Evolutionary conservation across 2,113 vertebrate genomes (phyloP).

Genomic region (Patagioenas fasciata): DNA sequence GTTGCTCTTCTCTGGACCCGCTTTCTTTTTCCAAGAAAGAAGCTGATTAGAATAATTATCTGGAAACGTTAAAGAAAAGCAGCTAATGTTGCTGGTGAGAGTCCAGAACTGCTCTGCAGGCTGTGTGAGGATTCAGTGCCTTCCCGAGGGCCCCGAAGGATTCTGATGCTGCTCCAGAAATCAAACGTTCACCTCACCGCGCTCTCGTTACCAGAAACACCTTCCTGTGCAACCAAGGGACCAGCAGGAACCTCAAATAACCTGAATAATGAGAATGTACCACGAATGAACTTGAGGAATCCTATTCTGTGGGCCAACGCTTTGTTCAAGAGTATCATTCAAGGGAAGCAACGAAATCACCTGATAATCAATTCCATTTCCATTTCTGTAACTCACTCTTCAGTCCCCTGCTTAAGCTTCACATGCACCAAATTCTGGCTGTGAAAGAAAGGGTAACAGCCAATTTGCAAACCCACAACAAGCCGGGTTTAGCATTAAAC

Average conservation of each 20-base stretch:
- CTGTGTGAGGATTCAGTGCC: neutral
- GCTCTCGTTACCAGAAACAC: neutral
- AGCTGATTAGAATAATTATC: neutral
- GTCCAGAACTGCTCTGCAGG: accelerated
- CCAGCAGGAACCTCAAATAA: neutral
- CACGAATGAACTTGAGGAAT: accelerated
- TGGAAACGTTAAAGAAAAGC: neutral
- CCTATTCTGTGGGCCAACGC: neutral
- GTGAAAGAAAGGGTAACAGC: neutral
- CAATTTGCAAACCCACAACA: neutral
- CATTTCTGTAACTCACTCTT: neutral
- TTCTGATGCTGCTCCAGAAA: neutral
- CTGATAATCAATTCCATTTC: neutral
- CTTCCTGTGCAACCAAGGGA: neutral
- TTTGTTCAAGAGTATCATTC: neutral
- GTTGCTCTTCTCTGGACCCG: no score
- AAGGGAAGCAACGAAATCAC: neutral
- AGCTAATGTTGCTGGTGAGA: neutral
- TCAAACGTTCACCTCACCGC: neutral
- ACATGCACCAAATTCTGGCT: neutral
- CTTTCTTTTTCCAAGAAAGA: neutral
- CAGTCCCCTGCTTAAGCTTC: neutral
- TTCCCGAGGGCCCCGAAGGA: neutral
- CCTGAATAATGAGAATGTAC: neutral
- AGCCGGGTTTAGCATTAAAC: neutral